Base-by-base conservation (phyloP, 2,113 vertebrate genomes). In the Lepus timidus region DNA sequence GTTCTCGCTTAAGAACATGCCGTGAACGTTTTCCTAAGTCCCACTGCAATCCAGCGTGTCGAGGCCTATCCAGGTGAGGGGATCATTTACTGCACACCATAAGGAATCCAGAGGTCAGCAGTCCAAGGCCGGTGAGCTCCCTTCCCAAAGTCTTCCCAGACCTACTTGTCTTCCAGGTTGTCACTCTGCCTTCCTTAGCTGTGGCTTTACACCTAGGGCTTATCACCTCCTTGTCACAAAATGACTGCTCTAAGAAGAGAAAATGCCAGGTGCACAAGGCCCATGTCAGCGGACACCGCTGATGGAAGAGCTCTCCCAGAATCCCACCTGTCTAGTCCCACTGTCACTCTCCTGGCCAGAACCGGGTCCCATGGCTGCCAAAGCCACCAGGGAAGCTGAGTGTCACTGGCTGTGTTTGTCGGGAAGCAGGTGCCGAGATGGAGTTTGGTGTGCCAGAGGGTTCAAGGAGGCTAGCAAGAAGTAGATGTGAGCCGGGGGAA, bases 51-150 rank as follows among this genome's bases (percentile, higher is more conserved):
- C n/a, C 55, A n/a, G 49, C 58, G 16, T 55, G 68, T 31, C 58
- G 39, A 65, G 58, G 36, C 17, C 85, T 84, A 85, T 33, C 31
- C 31, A 84, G 61, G 11, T n/a, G 39, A 73, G 36, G 20, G 20
- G 13, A 31, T 58, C 22, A 79, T 64, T 39, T 96, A 33, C 61
- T n/a, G 17, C 58, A 79, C 65, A 91, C 78, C 61, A 91, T 73
- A 91, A 74, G 58, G 91, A 94, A 84, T 82, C 31, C 52, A 84
- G 65, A 74, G 55, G 44, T 23, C 79, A 36, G 20, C 31, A 55
- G 31, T 78, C 52, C 36, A 51, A 80, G 58, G 58, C 4, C 39
- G 14, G 75, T 68, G 23, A 29, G 73, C 73, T 58, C 31, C 36
- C 79, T 86, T 55, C 51, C 49, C 22, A 62, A 3, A 6, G 13